A percentile compares a stretch with the other conserved stretches of the same genome.
phyloP scores from a whole-genome alignment of 1,140 invertebrate species.

The Calephelis nemesis region DNA sequence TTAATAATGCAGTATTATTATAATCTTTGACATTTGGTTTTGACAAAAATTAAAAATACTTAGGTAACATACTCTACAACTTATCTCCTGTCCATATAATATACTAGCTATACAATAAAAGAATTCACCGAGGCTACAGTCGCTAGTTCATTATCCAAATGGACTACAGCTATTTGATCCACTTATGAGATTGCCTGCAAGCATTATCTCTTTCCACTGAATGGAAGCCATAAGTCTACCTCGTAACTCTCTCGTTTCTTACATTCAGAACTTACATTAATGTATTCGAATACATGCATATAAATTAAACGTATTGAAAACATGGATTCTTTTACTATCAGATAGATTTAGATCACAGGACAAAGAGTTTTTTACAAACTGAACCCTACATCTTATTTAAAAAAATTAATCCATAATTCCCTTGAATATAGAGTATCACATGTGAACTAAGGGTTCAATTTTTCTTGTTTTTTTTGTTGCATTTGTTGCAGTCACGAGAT shows the following conservation, averaged over 20 bases:
- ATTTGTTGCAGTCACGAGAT: too few species aligned
- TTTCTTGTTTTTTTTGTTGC: too few species aligned
- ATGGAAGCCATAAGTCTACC: conserved; percentile 74
- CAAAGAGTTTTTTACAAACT: not conserved
- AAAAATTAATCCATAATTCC: too few species aligned
- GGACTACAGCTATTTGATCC: conserved; percentile 78
- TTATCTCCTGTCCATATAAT: conserved; percentile 29
- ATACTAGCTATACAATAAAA: conserved; percentile 65
- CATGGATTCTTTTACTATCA: conserved; percentile 22
- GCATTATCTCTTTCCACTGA: conserved; percentile 73
- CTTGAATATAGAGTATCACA: too few species aligned
- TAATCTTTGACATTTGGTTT: too few species aligned
- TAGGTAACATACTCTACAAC: not conserved
- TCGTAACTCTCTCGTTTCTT: conserved; percentile 66
- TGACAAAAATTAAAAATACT: too few species aligned
- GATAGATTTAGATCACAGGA: not conserved
- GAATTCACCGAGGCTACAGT: conserved; percentile 58
- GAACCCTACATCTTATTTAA: not conserved
- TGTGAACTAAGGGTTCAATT: too few species aligned
- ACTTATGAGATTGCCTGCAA: conserved; percentile 78
- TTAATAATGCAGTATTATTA: too few species aligned
- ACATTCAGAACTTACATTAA: conserved; percentile 56
- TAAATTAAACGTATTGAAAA: conserved; percentile 24
- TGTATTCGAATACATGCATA: conserved; percentile 45
- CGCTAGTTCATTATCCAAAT: conserved; percentile 77